Base-by-base conservation (phyloP, 2,888 invertebrate genomes). In the Seira musarum region DNA sequence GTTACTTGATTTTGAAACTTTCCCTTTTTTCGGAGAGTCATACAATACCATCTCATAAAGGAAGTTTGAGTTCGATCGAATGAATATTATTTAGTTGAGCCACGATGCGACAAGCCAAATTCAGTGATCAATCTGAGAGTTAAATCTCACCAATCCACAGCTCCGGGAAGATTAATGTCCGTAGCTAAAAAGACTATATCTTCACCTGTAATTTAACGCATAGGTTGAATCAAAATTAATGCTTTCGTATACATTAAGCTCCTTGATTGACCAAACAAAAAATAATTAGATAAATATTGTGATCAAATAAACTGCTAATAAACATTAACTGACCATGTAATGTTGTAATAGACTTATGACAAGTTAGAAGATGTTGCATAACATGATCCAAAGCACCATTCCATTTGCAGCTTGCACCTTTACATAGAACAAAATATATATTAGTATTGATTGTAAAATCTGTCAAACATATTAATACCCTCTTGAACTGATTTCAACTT, bases 121-220 rank as follows among this genome's bases (percentile, higher is more conserved):
- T 57, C 67, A 67, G 15, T 67, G 19, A 24, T 15, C 66, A 65
- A 65, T 30, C 30, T 30, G 8, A 30, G 30, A 8, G 17, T 17
- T 65, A 49, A n/a, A 40, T 8, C 61, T 64, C 40, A 79, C 98
- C 98, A 99, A 89, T 99, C 98, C 10, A 99, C 98, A 40, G 98
- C 99, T 80, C 99, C 99, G 6, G 99, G 99, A 85, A 99, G 92
- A 90, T 99, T 99, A 82, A 99, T 99, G 89, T 99, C 99, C 53
- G 99, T 99, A 1, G 99, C 99, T 87, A 99, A 91, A 90, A 99
- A 99, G 70, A 99, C 99, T 87, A 99, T 99, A 89, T 99, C 99
- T 90, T 99, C 99, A 70, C 95, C 94, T 93, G 86, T 53, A 70
- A 35, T n/a, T n/a, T n/a, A n/a, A n/a, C n/a, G 6, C 8, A 35